Evolutionary conservation across 2,888 invertebrate species (phyloP).

Genomic region (Erannis defoliaria): DNA sequence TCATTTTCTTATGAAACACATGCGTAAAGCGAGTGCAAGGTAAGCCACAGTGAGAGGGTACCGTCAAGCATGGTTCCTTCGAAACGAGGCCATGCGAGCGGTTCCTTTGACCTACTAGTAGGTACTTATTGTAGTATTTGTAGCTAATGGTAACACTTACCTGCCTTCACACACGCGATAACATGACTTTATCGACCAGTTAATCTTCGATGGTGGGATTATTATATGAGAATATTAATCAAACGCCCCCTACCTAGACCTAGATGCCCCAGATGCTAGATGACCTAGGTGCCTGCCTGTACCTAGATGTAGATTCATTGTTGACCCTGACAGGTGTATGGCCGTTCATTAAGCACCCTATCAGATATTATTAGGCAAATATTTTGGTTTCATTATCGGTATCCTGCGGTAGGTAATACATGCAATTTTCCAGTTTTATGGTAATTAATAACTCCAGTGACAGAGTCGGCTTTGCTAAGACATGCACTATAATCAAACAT

Average conservation of each 20-base stretch:
- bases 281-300: too few species aligned
- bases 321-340: neutral
- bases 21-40: constrained; percentile 7
- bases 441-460: neutral
- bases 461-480: too few species aligned
- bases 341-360: neutral
- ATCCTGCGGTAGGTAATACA: too few species aligned
- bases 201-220: neutral
- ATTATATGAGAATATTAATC: neutral
- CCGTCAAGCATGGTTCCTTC: constrained; percentile 52
- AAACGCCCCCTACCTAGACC: too few species aligned
- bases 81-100: constrained; percentile 36
- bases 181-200: constrained; percentile 12
- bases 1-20: constrained; percentile 8
- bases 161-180: constrained; percentile 3
- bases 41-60: constrained; percentile 46
- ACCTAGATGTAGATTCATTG: neutral
- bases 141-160: constrained; percentile 12
- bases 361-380: neutral
- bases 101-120: constrained; percentile 29
- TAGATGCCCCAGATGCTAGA: too few species aligned
- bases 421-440: neutral
- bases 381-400: too few species aligned
- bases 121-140: constrained; percentile 6
- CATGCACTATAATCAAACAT: too few species aligned